Evolutionary conservation across 2,797 vertebrate species (phyloP).

Genomic region (Lithobates sylvaticus): DNA sequence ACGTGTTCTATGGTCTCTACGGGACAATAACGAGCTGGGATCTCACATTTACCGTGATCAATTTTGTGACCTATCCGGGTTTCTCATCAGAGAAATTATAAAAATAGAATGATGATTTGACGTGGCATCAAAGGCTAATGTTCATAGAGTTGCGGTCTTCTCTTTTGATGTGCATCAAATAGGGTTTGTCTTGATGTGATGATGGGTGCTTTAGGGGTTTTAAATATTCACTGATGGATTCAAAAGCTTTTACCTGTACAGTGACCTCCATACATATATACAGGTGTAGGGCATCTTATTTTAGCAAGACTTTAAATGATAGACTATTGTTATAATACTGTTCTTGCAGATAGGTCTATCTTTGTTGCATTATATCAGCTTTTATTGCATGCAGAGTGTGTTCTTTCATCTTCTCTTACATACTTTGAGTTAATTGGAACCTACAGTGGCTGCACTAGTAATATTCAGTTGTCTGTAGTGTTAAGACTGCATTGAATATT

Average conservation of each 20-base stretch:
- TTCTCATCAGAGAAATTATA: background rate
- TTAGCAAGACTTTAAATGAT: background rate
- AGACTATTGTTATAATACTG: background rate
- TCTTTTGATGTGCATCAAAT: background rate
- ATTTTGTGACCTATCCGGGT: constrained; percentile 12
- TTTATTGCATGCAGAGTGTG: background rate
- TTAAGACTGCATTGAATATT: background rate
- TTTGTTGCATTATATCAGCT: background rate
- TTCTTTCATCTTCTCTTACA: too few relatives aligned
- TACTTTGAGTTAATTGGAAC: too few relatives aligned
- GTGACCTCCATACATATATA: background rate
- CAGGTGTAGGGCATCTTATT: background rate
- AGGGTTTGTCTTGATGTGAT: background rate
- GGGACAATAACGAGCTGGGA: background rate
- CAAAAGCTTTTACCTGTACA: background rate
- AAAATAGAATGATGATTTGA: background rate
- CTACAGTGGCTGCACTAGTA: too few relatives aligned
- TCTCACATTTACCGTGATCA: background rate
- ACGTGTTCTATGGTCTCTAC: background rate
- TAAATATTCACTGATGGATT: background rate
- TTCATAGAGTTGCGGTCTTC: background rate
- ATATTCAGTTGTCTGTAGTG: background rate
- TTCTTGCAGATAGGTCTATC: too few relatives aligned
- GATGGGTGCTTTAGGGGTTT: background rate
- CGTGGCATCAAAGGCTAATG: background rate